Percentiles rank a stretch among this genome's conserved stretches.
phyloP scores from a whole-genome alignment of 2,113 vertebrate species.

The Piprites chloris region DNA sequence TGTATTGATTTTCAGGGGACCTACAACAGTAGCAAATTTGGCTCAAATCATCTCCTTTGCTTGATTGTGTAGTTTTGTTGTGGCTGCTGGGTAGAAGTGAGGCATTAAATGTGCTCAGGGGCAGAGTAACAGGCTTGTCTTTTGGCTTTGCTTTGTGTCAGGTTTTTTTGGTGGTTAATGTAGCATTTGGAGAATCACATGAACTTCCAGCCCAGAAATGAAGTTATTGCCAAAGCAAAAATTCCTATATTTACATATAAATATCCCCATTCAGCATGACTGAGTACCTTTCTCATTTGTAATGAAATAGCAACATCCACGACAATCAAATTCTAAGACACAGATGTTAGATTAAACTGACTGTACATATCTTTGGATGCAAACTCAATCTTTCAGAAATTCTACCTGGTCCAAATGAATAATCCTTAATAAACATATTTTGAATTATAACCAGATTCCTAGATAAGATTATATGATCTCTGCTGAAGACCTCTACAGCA shows the following conservation, averaged over 20 bases:
- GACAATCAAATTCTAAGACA: constrained; percentile 64
- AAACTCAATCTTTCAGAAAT: constrained; percentile 59
- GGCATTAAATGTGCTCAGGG: neutral
- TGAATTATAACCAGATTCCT: constrained; percentile 34
- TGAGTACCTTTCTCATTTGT: constrained; percentile 65
- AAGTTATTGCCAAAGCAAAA: constrained; percentile 65
- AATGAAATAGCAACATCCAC: constrained; percentile 55
- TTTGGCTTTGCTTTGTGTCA: constrained; percentile 19
- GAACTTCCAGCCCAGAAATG: constrained; percentile 49
- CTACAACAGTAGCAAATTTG: neutral
- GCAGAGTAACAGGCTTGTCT: neutral
- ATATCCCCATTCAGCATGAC: constrained; percentile 68
- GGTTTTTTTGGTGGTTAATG: constrained; percentile 11
- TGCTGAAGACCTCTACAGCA: neutral
- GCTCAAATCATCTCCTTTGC: neutral
- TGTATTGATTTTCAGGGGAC: neutral
- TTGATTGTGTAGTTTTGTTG: neutral
- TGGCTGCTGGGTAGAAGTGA: neutral
- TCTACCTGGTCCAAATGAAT: constrained; percentile 14
- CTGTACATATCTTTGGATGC: constrained; percentile 43
- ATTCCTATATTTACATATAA: constrained; percentile 73
- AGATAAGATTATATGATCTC: neutral
- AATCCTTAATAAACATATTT: constrained; percentile 37
- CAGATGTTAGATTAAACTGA: constrained; percentile 67
- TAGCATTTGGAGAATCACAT: constrained; percentile 50